phyloP scores from a whole-genome alignment of 2,888 invertebrate species.

The Horisme vitalbata region DNA sequence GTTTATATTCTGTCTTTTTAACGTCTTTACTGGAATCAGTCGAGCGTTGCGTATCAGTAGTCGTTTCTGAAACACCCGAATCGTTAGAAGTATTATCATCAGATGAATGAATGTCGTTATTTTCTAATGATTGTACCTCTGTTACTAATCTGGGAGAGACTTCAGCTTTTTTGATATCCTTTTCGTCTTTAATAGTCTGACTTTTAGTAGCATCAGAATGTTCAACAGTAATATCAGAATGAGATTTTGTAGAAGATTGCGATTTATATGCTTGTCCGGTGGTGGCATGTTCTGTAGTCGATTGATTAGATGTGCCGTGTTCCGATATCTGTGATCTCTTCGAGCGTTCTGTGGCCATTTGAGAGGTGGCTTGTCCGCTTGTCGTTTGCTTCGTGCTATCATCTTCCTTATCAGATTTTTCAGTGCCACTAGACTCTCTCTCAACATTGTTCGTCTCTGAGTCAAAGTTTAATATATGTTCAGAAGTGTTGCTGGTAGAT shows the following conservation, averaged over 20 bases:
- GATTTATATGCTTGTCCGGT: too few species aligned
- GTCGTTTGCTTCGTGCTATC: too few species aligned
- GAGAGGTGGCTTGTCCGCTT: too few species aligned
- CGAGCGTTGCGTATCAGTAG: neutral
- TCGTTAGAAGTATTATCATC: conserved; percentile 11
- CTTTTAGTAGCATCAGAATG: neutral
- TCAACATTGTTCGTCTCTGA: too few species aligned
- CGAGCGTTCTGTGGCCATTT: too few species aligned
- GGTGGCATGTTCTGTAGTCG: too few species aligned
- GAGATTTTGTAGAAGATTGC: neutral
- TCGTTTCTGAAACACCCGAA: conserved; percentile 21
- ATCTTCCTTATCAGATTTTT: too few species aligned
- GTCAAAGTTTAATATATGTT: too few species aligned
- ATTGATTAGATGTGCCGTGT: too few species aligned
- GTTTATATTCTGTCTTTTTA: neutral
- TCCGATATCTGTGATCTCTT: too few species aligned
- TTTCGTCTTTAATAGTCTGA: neutral
- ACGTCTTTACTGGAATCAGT: neutral
- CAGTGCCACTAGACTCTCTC: too few species aligned
- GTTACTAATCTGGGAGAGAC: neutral
- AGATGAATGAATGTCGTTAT: conserved; percentile 4
- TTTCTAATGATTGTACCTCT: conserved; percentile 11
- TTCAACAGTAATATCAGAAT: neutral
- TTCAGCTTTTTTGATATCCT: neutral
- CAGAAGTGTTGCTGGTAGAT: neutral